Conservation (phyloP, 2,888 invertebrate genomes). For the Automeris io region DNA sequence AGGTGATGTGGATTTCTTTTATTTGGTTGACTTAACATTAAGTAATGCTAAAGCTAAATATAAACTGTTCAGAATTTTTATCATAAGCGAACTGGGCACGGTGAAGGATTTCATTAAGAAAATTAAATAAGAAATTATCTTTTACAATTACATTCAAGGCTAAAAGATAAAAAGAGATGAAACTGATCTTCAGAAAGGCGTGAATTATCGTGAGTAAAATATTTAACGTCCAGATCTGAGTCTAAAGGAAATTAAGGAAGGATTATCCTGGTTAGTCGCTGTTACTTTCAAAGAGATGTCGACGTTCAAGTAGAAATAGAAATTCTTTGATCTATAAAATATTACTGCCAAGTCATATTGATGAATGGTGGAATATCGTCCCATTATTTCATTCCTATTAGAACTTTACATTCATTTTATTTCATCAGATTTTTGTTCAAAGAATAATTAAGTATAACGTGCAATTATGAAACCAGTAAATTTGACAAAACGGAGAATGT, state of each 20-base stretch:
- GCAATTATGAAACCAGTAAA: constrained; percentile 1
- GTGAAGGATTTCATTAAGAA: no score
- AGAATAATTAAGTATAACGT: constrained; percentile 5
- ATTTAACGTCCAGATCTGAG: constrained; percentile 18
- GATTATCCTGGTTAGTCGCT: constrained; percentile 42
- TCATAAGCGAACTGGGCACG: no score
- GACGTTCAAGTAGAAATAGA: constrained; percentile 43
- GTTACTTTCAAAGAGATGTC: constrained; percentile 43
- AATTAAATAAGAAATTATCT: background rate
- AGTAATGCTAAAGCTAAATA: no score
- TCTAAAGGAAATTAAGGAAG: constrained; percentile 46
- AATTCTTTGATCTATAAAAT: constrained; percentile 53
- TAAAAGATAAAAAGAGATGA: background rate
- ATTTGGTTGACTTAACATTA: no score
- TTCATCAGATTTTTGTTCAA: constrained; percentile 12
- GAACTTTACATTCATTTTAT: constrained; percentile 16
- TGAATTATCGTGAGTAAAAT: constrained; percentile 3
- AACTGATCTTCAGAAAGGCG: background rate
- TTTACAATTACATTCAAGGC: background rate
- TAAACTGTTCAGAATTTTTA: no score
- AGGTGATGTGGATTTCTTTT: no score
- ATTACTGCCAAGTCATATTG: constrained; percentile 28
- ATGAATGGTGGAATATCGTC: constrained; percentile 27
- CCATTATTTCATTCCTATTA: constrained; percentile 17
- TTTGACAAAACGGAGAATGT: background rate